Base-by-base conservation (phyloP, 2,113 vertebrate species). In the Erythrocercus mccallii region DNA sequence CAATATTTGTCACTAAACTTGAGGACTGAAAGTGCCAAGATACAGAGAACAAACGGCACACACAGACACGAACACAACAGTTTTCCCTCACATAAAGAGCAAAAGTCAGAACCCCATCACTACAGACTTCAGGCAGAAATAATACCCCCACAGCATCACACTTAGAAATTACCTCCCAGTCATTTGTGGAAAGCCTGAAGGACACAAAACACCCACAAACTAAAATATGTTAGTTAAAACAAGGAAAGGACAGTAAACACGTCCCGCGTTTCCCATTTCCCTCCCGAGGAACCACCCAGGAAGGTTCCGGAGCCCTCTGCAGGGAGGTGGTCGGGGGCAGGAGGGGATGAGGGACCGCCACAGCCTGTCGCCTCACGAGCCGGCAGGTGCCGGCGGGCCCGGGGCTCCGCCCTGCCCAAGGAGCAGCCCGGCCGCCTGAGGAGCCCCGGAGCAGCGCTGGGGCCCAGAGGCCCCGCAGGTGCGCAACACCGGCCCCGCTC, bases 11-110 rank as follows among this genome's bases (percentile, higher is more conserved):
- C 25, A 11, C 35, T 50, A 30, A 30, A 35, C 18, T 28, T 23
- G 38, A 0, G 2, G 21, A 30, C 15, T 5, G 22, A 7, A 6
- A 56, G 15, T 0, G 5, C 6, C 21, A 60, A 42, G 11, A 58
- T 9, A 31, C 3, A 2, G 8, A 47, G 15, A 72, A 45, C 19
- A 51, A 61, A 40, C 27, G 80, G 24, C 35, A 65, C 23, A 11
- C 7, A 30, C 20, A 50, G 7, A 31, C 10, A 53, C 0, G 1
- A n/a, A 37, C 9, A 2, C 0, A 35, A 48, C 4, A 20, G 3
- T 0, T n/a, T 40, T 15, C 11, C 9, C 8, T 37, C 27, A 9
- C 4, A 3, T 8, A 17, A 60, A 25, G 2, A 12, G 1, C 2
- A 30, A 22, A 42, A 45, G 1, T 3, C 60, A 56, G 12, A 77